Evolutionary conservation across 2,888 invertebrate genomes (phyloP).

Genomic region (Euzetes globulus): DNA sequence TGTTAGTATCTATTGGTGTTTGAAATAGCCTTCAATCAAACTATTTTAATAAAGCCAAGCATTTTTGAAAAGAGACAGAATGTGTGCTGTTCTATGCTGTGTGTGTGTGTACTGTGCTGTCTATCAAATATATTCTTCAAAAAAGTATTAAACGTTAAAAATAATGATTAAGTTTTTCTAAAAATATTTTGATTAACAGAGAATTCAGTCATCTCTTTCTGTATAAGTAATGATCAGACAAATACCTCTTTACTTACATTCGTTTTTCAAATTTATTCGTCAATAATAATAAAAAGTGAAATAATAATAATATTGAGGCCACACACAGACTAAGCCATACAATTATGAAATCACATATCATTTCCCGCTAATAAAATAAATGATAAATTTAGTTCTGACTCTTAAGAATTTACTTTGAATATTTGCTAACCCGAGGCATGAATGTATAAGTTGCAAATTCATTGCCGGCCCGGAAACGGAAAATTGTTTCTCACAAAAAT

Average conservation of each 20-base stretch:
- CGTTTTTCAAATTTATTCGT: background rate
- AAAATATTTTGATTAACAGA: background rate
- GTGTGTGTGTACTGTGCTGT: too few species aligned
- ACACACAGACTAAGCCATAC: background rate
- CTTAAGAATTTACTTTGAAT: background rate
- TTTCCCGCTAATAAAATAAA: conserved; percentile 2
- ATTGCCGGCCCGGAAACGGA: too few species aligned
- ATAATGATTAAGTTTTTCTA: background rate
- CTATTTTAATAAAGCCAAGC: too few species aligned
- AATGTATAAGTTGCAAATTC: background rate
- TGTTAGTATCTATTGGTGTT: background rate
- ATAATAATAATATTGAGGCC: conserved; percentile 3
- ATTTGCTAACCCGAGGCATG: background rate
- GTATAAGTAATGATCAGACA: background rate
- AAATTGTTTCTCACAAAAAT: too few species aligned
- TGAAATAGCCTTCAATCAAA: background rate
- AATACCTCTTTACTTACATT: background rate
- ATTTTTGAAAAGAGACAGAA: too few species aligned
- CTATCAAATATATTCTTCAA: background rate
- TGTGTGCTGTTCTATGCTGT: background rate
- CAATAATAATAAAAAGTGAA: background rate
- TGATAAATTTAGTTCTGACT: background rate
- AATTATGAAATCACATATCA: background rate
- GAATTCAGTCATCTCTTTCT: background rate
- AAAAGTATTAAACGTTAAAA: background rate